Conservation (phyloP, 2,113 vertebrate genomes). For the Microtus richardsoni region DNA sequence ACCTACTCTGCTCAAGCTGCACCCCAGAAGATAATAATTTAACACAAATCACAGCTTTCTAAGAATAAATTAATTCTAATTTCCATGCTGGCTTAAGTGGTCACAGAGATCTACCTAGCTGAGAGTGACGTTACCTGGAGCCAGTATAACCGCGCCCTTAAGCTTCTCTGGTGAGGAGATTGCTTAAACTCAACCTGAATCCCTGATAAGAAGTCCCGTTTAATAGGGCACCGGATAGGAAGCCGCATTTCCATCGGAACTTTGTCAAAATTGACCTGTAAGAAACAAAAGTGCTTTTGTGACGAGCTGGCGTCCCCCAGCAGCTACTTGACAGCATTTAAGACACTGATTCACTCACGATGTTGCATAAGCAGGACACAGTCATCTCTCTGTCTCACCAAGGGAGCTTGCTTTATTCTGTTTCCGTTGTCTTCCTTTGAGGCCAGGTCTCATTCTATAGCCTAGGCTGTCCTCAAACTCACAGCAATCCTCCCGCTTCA, state of each 20-base stretch:
- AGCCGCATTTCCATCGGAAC: constrained; percentile 93
- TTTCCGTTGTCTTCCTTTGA: not conserved
- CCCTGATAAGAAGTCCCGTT: constrained; percentile 95
- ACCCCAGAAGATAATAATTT: not conserved
- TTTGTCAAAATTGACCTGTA: constrained; percentile 93
- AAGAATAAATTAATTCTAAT: not conserved
- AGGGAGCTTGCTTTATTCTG: not conserved
- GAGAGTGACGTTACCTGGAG: constrained; percentile 91
- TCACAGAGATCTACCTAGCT: not conserved
- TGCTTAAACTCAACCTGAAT: constrained; percentile 97
- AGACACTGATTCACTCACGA: not conserved
- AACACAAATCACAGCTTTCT: not conserved
- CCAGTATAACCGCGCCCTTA: constrained; percentile 95
- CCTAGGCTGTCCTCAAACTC: not conserved
- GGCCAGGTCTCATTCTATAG: not conserved
- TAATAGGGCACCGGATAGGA: constrained; percentile 89
- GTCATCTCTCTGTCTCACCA: not conserved
- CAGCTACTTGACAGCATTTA: not conserved
- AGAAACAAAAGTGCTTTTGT: not conserved
- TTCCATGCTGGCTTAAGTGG: not conserved
- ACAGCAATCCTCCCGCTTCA: not conserved
- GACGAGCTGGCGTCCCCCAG: not conserved
- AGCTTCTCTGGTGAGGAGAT: constrained; percentile 94
- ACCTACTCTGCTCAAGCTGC: not conserved
- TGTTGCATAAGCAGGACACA: not conserved